Evolutionary conservation across 2,888 invertebrate species (phyloP).

Genomic region (Anthrax anthrax): DNA sequence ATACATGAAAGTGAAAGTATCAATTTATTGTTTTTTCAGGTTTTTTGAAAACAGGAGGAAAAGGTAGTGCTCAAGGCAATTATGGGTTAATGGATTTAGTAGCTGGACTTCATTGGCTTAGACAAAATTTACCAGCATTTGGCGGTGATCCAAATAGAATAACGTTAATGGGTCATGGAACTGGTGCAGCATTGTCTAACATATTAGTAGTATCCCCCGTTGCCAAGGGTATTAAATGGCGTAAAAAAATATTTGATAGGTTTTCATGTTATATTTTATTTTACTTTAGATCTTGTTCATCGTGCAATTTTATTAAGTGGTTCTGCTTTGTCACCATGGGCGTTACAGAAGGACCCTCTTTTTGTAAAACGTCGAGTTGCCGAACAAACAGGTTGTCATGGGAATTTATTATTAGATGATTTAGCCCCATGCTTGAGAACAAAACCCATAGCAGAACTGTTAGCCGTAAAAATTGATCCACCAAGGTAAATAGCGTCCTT

Average conservation of each 20-base stretch:
- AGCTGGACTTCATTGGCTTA: conserved; percentile 92
- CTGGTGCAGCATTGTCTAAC: conserved; percentile 93
- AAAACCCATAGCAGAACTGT: conserved; percentile 57
- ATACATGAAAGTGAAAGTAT: too few relatives aligned
- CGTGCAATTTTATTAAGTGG: conserved; percentile 80
- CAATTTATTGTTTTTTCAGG: conserved; percentile 35
- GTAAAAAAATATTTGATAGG: neutral
- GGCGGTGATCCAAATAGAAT: conserved; percentile 89
- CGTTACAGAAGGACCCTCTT: conserved; percentile 71
- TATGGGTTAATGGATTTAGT: conserved; percentile 85
- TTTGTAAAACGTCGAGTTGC: conserved; percentile 69
- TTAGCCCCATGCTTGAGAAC: conserved; percentile 71
- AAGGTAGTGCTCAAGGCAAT: conserved; percentile 79
- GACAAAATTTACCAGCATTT: conserved; percentile 87
- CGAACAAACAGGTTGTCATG: conserved; percentile 70
- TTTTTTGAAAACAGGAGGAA: conserved; percentile 79
- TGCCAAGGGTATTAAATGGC: conserved; percentile 56
- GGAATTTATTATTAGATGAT: conserved; percentile 67
- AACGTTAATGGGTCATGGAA: conserved; percentile 90
- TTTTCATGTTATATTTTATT: too few relatives aligned
- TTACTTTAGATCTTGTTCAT: conserved; percentile 77
- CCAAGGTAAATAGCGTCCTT: conserved; percentile 46
- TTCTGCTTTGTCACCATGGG: conserved; percentile 84
- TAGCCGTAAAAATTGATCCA: conserved; percentile 60
- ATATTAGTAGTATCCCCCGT: conserved; percentile 92